Base-by-base conservation (phyloP, 2,113 vertebrate species). In the Tretioscincus oriximinensis region DNA sequence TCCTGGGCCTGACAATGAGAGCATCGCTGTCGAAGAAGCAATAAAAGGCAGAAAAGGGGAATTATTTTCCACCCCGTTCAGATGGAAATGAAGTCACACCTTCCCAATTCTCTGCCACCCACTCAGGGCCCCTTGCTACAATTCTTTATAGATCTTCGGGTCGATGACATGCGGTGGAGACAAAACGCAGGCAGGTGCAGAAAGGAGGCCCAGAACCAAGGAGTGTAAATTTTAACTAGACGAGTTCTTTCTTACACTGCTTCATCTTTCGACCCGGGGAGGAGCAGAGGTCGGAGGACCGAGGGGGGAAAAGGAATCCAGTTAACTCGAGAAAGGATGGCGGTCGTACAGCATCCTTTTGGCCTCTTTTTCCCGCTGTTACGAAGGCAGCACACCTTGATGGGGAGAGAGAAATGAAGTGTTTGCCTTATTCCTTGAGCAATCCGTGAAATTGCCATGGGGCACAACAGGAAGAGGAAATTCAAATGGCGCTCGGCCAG, bases 51-150 rank as follows among this genome's bases (percentile, higher is more conserved):
- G 87, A 82, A 89, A 90, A 41, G 84, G 26, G 67, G 90, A 90
- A 89, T 92, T 88, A 87, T 90, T 90, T 92, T 90, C 90, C 83
- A 73, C 83, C 74, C 90, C 82, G 90, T 92, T 93, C 91, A 90
- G 86, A 92, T 92, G 78, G 92, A 92, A 92, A 93, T 93, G 90
- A 92, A 91, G 87, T 82, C 70, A 58, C 64, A 69, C 81, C 74
- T 60, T 58, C 51, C 64, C 89, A 85, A 61, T 89, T 84, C 88
- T 28, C 82, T 84, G 73, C 86, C 90, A 90, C 90, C 90, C 90
- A 93, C 91, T 89, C 91, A 90, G 88, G 91, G 90, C 85, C 77
- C 1, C 8, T 76, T 86, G 66, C 81, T 88, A 86, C 70, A 81
- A 87, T 88, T 90, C 89, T 58, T 60, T 90, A 91, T 92, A 90